Base-by-base conservation (phyloP, 1,140 invertebrate genomes). In the Aphelinus certus region DNA sequence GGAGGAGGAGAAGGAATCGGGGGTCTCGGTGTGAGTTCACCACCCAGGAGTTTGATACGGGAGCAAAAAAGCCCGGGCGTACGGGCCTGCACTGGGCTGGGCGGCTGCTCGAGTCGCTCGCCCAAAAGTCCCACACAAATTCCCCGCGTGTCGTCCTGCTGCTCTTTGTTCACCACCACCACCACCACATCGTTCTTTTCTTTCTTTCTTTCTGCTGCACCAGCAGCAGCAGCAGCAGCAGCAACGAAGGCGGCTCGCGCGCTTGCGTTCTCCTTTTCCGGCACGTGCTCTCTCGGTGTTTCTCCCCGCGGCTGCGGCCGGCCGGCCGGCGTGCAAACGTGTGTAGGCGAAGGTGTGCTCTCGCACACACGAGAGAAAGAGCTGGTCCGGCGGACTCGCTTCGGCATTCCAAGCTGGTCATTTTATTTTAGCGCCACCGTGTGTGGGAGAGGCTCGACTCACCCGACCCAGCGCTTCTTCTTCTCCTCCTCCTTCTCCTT, bases 401-500 rank as follows among this genome's bases (percentile, higher is more conserved):
- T 81, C 82, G 74, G 78, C 85, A 84, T 84, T 86, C 84, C 81
- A 79, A 76, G 76, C 76, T 82, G 81, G 77, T 86, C 82, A 84
- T 83, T 85, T 84, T 85, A 83, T 83, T 85, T 85, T 84, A 84
- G 82, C 82, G 83, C 84, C 83, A 83, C 82, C 81, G 83, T 83
- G 66, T 77, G 71, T 77, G 68, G 62, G 72, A 77, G 67, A 76
- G 60, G n/a, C 55, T 63, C 71, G 26, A 56, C 53, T 43, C 46
- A 42, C 26, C 3, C 43, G 42, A 49, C 56, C 65, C 74, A 72
- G 75, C 72, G 71, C 71, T 78, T 75, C 72, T 60, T 65, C 64
- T 57, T 53, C 65, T 10, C 6, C 61, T 48, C 9, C 58, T 10
- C 43, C 49, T 26, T 47, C 4, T 49, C 1, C 70, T 46, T 57